Evolutionary conservation across 2,113 vertebrate genomes (phyloP).

Genomic region (Myotis brandtii): DNA sequence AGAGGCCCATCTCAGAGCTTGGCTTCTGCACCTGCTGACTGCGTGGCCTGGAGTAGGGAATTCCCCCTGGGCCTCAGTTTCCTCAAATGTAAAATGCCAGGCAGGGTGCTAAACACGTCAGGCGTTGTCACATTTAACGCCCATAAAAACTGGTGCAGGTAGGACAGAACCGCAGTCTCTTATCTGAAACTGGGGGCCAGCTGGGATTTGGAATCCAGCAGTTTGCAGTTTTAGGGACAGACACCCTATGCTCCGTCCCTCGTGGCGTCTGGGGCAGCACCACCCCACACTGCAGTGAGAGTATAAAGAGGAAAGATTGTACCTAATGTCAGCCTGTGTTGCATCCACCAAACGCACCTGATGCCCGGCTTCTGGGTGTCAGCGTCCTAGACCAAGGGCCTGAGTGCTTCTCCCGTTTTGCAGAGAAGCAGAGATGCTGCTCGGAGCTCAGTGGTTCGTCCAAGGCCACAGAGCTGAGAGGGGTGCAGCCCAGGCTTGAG

Average conservation of each 20-base stretch:
- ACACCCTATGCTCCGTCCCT: no score
- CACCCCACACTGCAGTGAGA: background rate
- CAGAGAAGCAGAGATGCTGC: background rate
- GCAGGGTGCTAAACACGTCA: background rate
- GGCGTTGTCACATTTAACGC: no score
- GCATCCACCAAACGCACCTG: fast-evolving
- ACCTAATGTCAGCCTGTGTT: fast-evolving
- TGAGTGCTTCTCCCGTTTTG: background rate
- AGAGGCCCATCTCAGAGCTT: background rate
- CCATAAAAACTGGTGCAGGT: fast-evolving
- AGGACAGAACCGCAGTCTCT: background rate
- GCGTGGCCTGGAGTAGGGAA: fast-evolving
- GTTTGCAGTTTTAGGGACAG: background rate
- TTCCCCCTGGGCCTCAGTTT: background rate
- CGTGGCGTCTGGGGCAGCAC: background rate
- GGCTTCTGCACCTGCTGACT: background rate
- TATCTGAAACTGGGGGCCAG: background rate
- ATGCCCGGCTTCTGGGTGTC: background rate
- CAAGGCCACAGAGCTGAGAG: background rate
- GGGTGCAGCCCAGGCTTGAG: no score
- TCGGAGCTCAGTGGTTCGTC: background rate
- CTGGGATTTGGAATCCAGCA: background rate
- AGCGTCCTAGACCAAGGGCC: background rate
- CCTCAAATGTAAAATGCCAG: background rate
- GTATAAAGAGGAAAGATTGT: fast-evolving